These are phyloP conservation scores for Caenorhabditis plicata DNA, from an alignment of 2,888 invertebrate genomes.

Conservation along the genomic window DNA sequence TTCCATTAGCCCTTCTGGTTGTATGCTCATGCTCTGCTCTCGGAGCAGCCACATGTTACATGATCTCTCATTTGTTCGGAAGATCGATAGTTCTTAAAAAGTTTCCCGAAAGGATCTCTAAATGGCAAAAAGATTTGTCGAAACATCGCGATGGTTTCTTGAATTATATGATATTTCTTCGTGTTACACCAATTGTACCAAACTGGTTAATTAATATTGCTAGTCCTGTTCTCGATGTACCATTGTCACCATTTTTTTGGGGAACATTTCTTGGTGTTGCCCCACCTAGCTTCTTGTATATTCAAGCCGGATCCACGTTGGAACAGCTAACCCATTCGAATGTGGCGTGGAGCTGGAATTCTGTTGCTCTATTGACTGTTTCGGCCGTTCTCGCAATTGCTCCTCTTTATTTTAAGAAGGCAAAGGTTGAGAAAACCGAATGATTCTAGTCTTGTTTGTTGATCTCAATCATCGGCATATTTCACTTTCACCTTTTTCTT, in stretches of 20 bases:
- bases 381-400: slow-evolving; percentile 83
- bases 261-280: slow-evolving; percentile 96
- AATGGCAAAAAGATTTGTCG: slow-evolving; percentile 77
- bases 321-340: slow-evolving; percentile 86
- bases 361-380: slow-evolving; percentile 70
- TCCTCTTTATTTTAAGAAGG: slow-evolving; percentile 79
- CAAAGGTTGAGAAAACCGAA: no score
- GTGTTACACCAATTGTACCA: slow-evolving; percentile 94
- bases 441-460: slow-evolving; percentile 4
- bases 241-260: slow-evolving; percentile 84
- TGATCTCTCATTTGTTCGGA: slow-evolving; percentile 86
- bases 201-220: slow-evolving; percentile 99
- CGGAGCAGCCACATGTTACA: slow-evolving; percentile 92
- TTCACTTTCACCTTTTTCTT: slow-evolving; percentile 1
- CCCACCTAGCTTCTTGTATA: slow-evolving; percentile 93
- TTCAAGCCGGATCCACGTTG: slow-evolving; percentile 94
- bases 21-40: slow-evolving; percentile 84
- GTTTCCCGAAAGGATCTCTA: slow-evolving; percentile 82
- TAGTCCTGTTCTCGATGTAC: slow-evolving; percentile 94
- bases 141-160: slow-evolving; percentile 86
- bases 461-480: not conserved
- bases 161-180: slow-evolving; percentile 92
- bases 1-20: slow-evolving; percentile 82
- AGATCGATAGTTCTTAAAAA: slow-evolving; percentile 74
- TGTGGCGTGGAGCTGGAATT: slow-evolving; percentile 71